Evolutionary conservation across 2,113 vertebrate genomes (phyloP).

Genomic region (Plectropomus leopardus): DNA sequence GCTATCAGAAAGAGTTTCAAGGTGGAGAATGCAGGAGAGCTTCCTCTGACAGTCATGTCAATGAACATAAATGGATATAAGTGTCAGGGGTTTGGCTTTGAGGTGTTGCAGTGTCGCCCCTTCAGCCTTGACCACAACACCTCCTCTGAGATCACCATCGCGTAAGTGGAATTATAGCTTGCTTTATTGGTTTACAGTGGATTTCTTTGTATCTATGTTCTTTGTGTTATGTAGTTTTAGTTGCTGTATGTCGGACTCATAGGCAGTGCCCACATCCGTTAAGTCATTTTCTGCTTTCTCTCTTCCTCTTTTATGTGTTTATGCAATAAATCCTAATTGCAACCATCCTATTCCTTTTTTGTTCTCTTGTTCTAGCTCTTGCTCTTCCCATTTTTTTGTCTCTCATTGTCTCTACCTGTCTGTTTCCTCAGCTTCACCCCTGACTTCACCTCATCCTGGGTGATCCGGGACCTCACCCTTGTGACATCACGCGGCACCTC

Average conservation of each 20-base stretch:
- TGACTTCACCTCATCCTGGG: constrained; percentile 98
- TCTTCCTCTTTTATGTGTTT: constrained; percentile 2
- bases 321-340: background rate
- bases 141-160: constrained; percentile 94
- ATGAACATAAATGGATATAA: constrained; percentile 97
- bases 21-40: constrained; percentile 95
- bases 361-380: background rate
- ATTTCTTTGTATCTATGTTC: background rate
- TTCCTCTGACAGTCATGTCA: constrained; percentile 93
- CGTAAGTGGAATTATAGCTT: constrained; percentile 84
- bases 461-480: constrained; percentile 94
- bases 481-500: constrained; percentile 90
- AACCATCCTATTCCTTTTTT: background rate
- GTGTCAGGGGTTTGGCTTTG: constrained; percentile 97
- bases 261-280: background rate
- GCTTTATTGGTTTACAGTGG: background rate
- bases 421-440: constrained; percentile 91
- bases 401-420: background rate
- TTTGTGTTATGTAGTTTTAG: too few relatives aligned
- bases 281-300: background rate
- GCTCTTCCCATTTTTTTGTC: background rate
- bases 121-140: constrained; percentile 92
- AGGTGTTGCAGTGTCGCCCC: constrained; percentile 92
- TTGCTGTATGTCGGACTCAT: too few relatives aligned
- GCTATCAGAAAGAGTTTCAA: constrained; percentile 96